phyloP scores from a whole-genome alignment of 2,113 vertebrate species.

The Thryonomys swinderianus region DNA sequence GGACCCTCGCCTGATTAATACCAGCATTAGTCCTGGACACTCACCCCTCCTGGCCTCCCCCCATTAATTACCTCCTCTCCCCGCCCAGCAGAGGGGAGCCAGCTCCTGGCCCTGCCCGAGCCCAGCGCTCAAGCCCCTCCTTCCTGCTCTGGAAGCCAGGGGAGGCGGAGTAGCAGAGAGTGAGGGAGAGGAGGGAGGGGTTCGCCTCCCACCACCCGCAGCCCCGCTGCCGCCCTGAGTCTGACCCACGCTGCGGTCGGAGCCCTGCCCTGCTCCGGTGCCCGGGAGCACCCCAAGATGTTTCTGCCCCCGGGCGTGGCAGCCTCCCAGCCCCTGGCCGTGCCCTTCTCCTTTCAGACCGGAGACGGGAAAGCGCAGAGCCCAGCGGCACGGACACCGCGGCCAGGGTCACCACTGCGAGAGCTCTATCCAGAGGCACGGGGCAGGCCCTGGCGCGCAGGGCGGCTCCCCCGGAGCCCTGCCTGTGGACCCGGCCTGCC shows the following conservation, averaged over 20 bases:
- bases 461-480: accelerated
- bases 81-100: background rate
- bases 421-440: background rate
- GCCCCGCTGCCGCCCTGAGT: background rate
- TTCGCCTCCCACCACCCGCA: background rate
- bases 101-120: slow-evolving; percentile 21
- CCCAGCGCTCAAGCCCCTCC: background rate
- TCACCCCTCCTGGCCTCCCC: slow-evolving; percentile 53
- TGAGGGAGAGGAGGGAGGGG: background rate
- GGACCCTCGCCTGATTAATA: slow-evolving; percentile 79
- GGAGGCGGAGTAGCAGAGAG: background rate
- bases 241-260: background rate
- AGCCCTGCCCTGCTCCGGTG: too few species aligned
- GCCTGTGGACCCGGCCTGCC: too few species aligned
- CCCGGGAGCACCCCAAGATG: too few species aligned
- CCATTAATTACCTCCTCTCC: slow-evolving; percentile 76
- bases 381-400: background rate
- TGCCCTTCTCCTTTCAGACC: too few species aligned
- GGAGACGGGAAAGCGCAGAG: too few species aligned
- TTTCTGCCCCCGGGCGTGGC: too few species aligned
- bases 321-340: too few species aligned
- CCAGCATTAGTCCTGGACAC: slow-evolving; percentile 73
- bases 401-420: background rate
- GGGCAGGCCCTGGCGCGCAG: background rate
- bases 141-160: background rate